Percentiles rank a stretch among this genome's conserved stretches.
These are phyloP conservation scores for Sinhomidia bicolor DNA, from an alignment of 2,888 invertebrate species.

Conservation along the genomic window DNA sequence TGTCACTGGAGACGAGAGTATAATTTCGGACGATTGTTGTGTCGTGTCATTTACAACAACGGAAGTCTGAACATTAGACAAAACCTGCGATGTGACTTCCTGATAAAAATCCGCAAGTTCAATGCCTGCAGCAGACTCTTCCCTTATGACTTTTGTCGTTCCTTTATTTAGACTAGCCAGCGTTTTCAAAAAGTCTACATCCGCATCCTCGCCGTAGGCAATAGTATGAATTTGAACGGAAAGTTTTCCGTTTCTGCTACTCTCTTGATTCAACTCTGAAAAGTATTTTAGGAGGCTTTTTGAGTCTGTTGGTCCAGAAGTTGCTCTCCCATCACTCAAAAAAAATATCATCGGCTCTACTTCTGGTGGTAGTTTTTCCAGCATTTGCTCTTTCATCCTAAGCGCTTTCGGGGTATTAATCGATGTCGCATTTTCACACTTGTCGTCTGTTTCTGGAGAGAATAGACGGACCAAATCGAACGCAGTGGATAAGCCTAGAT, in stretches of 20 bases:
- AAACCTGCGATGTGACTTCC: slow-evolving; percentile 87
- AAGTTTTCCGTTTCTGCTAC: no score
- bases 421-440: background rate
- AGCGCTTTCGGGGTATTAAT: background rate
- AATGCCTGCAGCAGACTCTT: slow-evolving; percentile 86
- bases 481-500: slow-evolving; percentile 58
- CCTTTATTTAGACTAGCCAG: slow-evolving; percentile 87
- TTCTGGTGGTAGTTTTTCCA: slow-evolving; percentile 47
- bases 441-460: background rate
- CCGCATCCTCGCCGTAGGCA: slow-evolving; percentile 88
- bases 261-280: slow-evolving; percentile 34
- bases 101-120: slow-evolving; percentile 87
- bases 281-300: slow-evolving; percentile 77
- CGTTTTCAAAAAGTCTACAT: slow-evolving; percentile 86
- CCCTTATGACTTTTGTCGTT: slow-evolving; percentile 88
- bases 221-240: slow-evolving; percentile 85
- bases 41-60: background rate
- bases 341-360: slow-evolving; percentile 81
- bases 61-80: slow-evolving; percentile 82
- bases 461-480: slow-evolving; percentile 57
- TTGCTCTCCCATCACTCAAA: slow-evolving; percentile 82
- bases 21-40: background rate
- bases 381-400: background rate
- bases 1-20: slow-evolving; percentile 17
- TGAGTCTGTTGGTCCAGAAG: slow-evolving; percentile 80